Conservation (phyloP, 2,888 invertebrate genomes). For the Leptura quadrifasciata region DNA sequence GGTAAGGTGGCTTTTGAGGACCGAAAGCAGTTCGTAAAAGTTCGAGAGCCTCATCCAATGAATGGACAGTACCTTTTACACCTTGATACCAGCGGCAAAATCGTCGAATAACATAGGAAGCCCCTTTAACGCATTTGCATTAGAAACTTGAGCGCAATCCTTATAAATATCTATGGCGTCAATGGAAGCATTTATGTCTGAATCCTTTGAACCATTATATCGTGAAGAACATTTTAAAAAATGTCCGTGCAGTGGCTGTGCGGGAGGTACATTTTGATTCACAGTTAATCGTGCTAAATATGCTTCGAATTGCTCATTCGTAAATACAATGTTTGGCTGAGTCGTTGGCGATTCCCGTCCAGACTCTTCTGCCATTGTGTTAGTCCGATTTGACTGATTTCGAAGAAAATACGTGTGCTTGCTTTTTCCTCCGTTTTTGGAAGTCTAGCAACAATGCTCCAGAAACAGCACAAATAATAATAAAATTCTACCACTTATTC, state of each 20-base stretch:
- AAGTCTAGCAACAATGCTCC: neutral
- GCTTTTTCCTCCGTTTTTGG: neutral
- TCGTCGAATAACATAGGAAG: conserved; percentile 46
- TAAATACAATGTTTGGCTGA: neutral
- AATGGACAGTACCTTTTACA: conserved; percentile 38
- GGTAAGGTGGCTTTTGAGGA: conserved; percentile 36
- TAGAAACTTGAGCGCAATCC: conserved; percentile 38
- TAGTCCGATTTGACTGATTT: neutral
- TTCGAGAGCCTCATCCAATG: conserved; percentile 32
- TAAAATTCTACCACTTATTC: no score
- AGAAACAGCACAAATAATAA: no score
- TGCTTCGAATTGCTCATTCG: conserved; percentile 9
- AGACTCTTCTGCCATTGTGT: neutral
- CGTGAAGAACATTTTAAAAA: conserved; percentile 16
- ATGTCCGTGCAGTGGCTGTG: neutral
- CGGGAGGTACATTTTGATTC: neutral
- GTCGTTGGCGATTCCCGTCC: neutral
- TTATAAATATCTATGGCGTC: conserved; percentile 33
- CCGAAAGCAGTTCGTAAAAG: conserved; percentile 42
- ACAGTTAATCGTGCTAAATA: neutral
- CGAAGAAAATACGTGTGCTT: neutral
- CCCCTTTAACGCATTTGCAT: conserved; percentile 46
- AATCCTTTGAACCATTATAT: conserved; percentile 26
- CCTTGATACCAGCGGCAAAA: conserved; percentile 47
- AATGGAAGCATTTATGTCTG: conserved; percentile 38